Evolutionary conservation across 2,888 invertebrate species (phyloP).

Genomic region (Troides aeacus): DNA sequence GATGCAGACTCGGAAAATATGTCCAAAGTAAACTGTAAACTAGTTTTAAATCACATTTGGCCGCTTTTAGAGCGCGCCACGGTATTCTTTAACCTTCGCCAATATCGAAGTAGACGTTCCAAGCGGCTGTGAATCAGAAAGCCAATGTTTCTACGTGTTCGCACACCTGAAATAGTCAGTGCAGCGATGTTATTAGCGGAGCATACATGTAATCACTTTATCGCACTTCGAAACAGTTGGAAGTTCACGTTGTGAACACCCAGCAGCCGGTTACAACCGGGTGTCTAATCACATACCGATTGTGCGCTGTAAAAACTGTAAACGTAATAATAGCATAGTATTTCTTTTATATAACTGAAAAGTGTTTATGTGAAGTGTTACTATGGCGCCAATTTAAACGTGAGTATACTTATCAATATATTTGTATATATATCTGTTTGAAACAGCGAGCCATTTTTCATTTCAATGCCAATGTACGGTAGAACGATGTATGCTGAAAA

Average conservation of each 20-base stretch:
- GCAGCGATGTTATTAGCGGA: conserved; percentile 58
- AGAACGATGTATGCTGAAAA: too few relatives aligned
- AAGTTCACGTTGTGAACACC: conserved; percentile 21
- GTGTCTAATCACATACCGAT: not conserved
- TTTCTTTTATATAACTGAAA: not conserved
- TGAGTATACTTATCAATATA: not conserved
- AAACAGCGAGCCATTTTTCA: too few relatives aligned
- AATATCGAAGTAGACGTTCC: conserved; percentile 62
- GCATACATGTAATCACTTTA: conserved; percentile 46
- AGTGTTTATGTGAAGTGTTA: not conserved
- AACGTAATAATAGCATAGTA: not conserved
- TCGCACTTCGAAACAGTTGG: conserved; percentile 53
- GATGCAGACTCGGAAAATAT: conserved; percentile 15
- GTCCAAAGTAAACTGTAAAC: conserved; percentile 21
- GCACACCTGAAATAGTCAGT: conserved; percentile 69
- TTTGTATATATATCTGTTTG: too few relatives aligned
- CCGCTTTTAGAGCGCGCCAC: conserved; percentile 19
- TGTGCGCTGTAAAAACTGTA: not conserved
- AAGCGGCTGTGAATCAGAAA: conserved; percentile 66
- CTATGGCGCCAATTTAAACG: conserved; percentile 12
- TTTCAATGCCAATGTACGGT: too few relatives aligned
- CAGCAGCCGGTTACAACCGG: conserved; percentile 18
- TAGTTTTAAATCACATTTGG: conserved; percentile 21
- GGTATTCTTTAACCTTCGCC: conserved; percentile 53
- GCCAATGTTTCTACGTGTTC: conserved; percentile 58